Evolutionary conservation across 2,797 vertebrate species (phyloP), one percentile per base, ranked within the genome.

Genomic region (Urosaurus nigricauda): DNA sequence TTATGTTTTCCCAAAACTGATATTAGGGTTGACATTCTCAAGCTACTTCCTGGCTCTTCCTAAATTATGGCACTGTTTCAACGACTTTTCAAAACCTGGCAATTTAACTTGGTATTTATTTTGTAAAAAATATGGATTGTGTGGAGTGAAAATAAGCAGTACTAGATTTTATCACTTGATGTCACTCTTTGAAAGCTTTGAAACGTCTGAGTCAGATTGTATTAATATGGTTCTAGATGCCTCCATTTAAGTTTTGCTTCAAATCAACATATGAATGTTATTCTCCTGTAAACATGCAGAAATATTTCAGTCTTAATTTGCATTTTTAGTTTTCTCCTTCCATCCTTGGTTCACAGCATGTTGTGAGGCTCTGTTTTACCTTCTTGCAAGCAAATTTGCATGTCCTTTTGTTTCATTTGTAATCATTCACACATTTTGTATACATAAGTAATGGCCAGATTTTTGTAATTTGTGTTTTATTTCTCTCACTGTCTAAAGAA

Each of bases 111-210:
- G n/a, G 26, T 60, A 26, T 16, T 82, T 63, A 19, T 84, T 68
- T 82, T 32, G 13, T 5, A 11, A 70, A 60, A 75, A 75, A 26
- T 9, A 16, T 37, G 17, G 70, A 73, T 19, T 16, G 53, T 4
- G 0, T 6, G 68, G 29, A 35, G 60, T 14, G 5, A 56, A 90
- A 75, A 11, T 0, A 19, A 21, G 85, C 84, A 83, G 6, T 47
- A 5, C 0, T 60, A 5, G 5, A 73, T 85, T 84, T 65, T 77
- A 56, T 93, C 93, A 43, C 94, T 71, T 70, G 92, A 89, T 93
- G 93, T 93, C 92, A 83, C 91, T 92, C 2, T 93, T 86, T 88
- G 47, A 94, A 90, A 37, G 60, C 79, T 75, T 77, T 11, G n/a
- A 19, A 51, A 13, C 63, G 56, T 87, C 70, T 40, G 17, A 71